Conservation (phyloP, 2,113 vertebrate species). For the Nansenia antarctica region DNA sequence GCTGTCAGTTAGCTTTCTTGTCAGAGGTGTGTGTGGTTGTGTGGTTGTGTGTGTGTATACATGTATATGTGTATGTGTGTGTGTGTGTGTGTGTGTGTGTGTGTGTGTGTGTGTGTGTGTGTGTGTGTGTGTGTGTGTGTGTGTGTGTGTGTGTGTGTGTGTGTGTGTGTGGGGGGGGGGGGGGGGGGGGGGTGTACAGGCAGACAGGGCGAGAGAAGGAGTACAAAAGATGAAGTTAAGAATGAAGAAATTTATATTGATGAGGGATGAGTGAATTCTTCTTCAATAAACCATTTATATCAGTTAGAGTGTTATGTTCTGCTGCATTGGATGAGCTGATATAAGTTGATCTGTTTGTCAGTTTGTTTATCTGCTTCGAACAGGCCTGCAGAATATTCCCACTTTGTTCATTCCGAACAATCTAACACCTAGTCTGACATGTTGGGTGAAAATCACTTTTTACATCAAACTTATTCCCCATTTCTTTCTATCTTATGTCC, state of each 20-base stretch:
- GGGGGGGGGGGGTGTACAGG: no score
- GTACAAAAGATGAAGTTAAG: background rate
- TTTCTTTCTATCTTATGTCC: no score
- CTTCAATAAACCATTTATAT: slow-evolving; percentile 34
- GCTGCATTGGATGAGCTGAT: slow-evolving; percentile 28
- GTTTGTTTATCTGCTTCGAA: slow-evolving; percentile 41
- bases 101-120: background rate
- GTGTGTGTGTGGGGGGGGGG: background rate
- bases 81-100: background rate
- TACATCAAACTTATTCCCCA: slow-evolving; percentile 1
- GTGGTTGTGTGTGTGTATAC: slow-evolving; percentile 9
- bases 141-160: background rate
- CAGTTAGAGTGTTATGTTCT: background rate
- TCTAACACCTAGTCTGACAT: slow-evolving; percentile 20
- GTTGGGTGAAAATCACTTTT: slow-evolving; percentile 26
- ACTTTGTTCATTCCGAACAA: background rate
- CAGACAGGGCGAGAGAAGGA: background rate
- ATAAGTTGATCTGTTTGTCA: slow-evolving; percentile 30
- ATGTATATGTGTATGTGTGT: background rate
- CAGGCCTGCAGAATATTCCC: slow-evolving; percentile 22
- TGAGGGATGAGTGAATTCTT: no score
- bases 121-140: background rate
- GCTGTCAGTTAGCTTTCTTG: background rate
- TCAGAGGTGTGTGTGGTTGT: slow-evolving; percentile 24
- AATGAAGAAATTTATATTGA: background rate